Conservation (phyloP, 1,140 invertebrate species). For the Myzus persicae region DNA sequence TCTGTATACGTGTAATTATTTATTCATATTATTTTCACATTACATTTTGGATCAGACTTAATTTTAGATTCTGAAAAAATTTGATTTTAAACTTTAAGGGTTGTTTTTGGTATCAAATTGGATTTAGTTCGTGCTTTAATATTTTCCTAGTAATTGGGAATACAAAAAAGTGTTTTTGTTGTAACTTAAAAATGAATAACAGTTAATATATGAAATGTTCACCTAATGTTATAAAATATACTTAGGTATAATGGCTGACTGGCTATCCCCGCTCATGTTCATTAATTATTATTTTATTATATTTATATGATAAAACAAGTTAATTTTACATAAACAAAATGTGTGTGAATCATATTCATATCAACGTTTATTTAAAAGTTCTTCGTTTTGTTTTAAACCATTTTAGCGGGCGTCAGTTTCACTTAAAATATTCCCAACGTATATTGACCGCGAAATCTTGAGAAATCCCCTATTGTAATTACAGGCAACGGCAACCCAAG, state of each 20-base stretch:
- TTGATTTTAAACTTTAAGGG: too few relatives aligned
- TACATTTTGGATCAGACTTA: neutral
- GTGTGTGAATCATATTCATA: neutral
- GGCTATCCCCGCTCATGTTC: neutral
- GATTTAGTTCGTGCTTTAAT: too few relatives aligned
- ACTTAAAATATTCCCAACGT: conserved; percentile 42
- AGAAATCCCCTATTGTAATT: conserved; percentile 46
- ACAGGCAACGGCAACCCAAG: neutral
- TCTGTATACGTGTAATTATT: neutral
- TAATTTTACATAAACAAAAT: neutral
- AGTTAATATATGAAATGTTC: too few relatives aligned
- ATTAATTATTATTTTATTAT: too few relatives aligned
- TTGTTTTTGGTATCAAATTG: too few relatives aligned
- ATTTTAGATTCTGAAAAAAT: neutral
- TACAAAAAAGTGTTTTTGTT: too few relatives aligned
- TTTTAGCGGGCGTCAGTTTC: neutral
- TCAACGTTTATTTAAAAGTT: conserved; percentile 25
- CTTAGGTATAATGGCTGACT: too few relatives aligned
- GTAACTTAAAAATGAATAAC: too few relatives aligned
- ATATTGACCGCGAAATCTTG: conserved; percentile 53
- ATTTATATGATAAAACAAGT: too few relatives aligned
- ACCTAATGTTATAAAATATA: too few relatives aligned
- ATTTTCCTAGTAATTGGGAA: too few relatives aligned
- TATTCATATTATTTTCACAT: neutral
- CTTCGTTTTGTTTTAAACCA: neutral